Evolutionary conservation across 2,888 invertebrate species (phyloP), one percentile per base, ranked within the genome.

Genomic region (Drosophila sordidula): DNA sequence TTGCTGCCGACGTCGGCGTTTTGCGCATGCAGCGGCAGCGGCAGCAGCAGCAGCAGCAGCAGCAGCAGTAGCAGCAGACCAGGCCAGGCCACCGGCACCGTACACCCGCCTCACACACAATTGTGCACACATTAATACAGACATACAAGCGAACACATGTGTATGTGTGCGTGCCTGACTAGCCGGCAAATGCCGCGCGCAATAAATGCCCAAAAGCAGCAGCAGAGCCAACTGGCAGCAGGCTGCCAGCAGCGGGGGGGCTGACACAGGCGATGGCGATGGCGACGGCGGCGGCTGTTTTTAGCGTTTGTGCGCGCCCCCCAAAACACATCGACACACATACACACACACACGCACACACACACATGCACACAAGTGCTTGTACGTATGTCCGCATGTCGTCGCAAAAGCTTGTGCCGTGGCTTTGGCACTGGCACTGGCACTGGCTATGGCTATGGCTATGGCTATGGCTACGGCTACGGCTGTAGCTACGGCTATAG

Each of bases 391-490:
- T 18, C 18, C 18, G 18, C 18, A 18, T 18, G 18, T 18, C 18
- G 18, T 71, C 75, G 85, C 83, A 80, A 84, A 85, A 83, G 83
- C 83, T 83, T 83, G 85, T 83, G 83, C 85, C 85, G 76, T 85
- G 85, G 85, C 85, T 84, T 77, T 83, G 84, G 78, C 80, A 52
- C 41, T 52, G 52, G 50, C 50, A 38, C 36, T 38, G 36, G 50
- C 39, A 64, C 42, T 77, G 65, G 58, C 74, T 63, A 52, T 67
- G 68, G 52, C 62, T 57, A 55, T 77, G 16, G 79, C 75, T 75
- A 52, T 62, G n/a, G 62, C 54, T 51, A 61, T 65, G 66, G 46
- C 70, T 54, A 55, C 26, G 2, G 29, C 29, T 75, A 51, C 78
- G 68, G n/a, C n/a, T n/a, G n/a, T n/a, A n/a, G 52, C 70, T 64